Evolutionary conservation across 2,113 vertebrate genomes (phyloP).

Genomic region (Nerophis ophidion): DNA sequence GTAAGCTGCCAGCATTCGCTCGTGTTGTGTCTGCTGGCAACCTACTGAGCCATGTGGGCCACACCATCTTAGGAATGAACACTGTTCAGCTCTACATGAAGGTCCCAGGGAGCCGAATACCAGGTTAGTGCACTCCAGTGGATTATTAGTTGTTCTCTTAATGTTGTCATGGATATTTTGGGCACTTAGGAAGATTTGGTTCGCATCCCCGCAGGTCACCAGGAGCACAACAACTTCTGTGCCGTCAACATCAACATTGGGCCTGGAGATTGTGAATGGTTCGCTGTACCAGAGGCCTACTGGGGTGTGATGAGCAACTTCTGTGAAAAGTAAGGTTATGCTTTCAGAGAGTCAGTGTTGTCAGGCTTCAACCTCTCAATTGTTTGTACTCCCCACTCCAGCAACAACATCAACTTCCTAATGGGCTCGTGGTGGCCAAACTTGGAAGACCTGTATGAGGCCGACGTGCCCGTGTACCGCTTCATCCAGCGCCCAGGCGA

Average conservation of each 20-base stretch:
- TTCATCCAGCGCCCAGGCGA: slow-evolving; percentile 99
- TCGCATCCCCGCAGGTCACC: slow-evolving; percentile 79
- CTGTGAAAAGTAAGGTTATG: slow-evolving; percentile 91
- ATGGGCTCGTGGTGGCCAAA: slow-evolving; percentile 99
- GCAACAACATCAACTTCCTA: slow-evolving; percentile 98
- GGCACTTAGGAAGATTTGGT: neutral
- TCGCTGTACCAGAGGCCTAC: slow-evolving; percentile 93
- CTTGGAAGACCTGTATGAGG: slow-evolving; percentile 96
- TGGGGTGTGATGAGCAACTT: slow-evolving; percentile 99
- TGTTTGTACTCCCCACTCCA: slow-evolving; percentile 33
- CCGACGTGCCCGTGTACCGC: slow-evolving; percentile 94
- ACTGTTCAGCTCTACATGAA: slow-evolving; percentile 98
- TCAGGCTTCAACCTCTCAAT: neutral
- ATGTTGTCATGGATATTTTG: too few relatives aligned
- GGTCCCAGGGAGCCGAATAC: slow-evolving; percentile 94
- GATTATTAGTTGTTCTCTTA: neutral
- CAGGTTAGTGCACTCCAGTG: slow-evolving; percentile 66
- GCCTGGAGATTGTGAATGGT: slow-evolving; percentile 98
- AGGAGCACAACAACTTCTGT: slow-evolving; percentile 98
- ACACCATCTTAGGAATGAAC: slow-evolving; percentile 97
- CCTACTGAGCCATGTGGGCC: slow-evolving; percentile 94
- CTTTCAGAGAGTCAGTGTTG: neutral
- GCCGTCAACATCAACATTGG: slow-evolving; percentile 99
- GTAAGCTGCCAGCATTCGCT: slow-evolving; percentile 95
- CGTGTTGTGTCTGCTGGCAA: slow-evolving; percentile 95